These are phyloP conservation scores for Tenualosa thibaudeaui DNA, from an alignment of 2,797 vertebrate species.

Conservation along the genomic window DNA sequence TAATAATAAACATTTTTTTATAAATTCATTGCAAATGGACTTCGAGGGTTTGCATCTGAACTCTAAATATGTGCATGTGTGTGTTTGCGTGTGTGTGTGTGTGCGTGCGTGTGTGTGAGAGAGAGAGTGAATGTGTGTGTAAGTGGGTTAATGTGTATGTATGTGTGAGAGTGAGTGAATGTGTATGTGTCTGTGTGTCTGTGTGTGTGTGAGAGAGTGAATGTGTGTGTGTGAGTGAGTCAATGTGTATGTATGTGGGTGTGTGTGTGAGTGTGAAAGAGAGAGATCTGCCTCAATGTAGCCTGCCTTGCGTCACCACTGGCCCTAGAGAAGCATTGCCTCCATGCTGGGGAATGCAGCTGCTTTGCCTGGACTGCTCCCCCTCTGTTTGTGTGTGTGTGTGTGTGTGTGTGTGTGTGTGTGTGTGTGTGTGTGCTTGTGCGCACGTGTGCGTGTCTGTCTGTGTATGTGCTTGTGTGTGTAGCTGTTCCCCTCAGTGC, in stretches of 20 bases:
- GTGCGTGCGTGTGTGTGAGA: background rate
- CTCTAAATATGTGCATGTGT: background rate
- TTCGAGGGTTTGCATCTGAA: too few species aligned
- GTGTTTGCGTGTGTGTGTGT: background rate
- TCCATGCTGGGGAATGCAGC: slow-evolving; percentile 34
- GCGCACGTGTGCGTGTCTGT: too few species aligned
- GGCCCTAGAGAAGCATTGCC: slow-evolving; percentile 34
- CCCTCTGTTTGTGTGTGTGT: background rate
- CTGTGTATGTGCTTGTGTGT: too few species aligned
- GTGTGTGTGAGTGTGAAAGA: background rate
- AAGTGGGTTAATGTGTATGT: background rate
- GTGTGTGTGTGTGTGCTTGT: too few species aligned
- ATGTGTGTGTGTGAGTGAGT: background rate
- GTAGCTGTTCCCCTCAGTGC: background rate
- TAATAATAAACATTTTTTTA: too few species aligned
- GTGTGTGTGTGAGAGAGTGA: background rate
- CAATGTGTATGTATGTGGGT: background rate
- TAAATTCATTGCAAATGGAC: too few species aligned
- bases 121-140: background rate
- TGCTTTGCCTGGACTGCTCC: slow-evolving; percentile 22
- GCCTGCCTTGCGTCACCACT: slow-evolving; percentile 27
- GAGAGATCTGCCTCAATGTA: background rate
- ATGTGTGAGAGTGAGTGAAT: background rate
- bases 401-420: background rate
- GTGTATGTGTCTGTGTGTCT: background rate